Evolutionary conservation across 2,797 vertebrate species (phyloP).

Genomic region (Platyrinchus mystaceus): DNA sequence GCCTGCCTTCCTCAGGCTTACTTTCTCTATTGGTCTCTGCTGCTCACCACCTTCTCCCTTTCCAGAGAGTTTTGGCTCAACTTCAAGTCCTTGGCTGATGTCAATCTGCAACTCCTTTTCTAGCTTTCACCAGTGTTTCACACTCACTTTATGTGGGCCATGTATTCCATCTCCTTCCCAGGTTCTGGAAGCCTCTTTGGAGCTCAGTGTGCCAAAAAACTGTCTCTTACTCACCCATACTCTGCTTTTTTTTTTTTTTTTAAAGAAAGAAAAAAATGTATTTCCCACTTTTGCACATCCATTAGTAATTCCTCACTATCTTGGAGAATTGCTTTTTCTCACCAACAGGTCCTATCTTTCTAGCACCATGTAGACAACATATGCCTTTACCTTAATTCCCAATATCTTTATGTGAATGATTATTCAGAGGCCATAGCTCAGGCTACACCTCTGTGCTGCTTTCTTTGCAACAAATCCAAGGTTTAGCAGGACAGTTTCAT

Average conservation of each 20-base stretch:
- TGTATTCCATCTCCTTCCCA: conserved; percentile 4
- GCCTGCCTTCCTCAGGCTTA: background rate
- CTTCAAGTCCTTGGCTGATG: conserved; percentile 24
- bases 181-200: conserved; percentile 8
- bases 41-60: background rate
- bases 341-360: background rate
- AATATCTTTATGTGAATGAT: background rate
- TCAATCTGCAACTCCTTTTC: conserved; percentile 28
- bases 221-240: conserved; percentile 42
- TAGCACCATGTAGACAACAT: background rate
- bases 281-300: background rate
- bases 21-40: background rate
- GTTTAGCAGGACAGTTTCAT: background rate
- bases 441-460: background rate
- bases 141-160: conserved; percentile 5
- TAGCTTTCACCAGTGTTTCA: conserved; percentile 33
- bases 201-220: conserved; percentile 29
- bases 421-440: background rate
- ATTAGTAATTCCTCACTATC: background rate
- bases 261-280: background rate
- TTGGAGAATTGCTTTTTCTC: background rate
- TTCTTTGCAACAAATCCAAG: background rate
- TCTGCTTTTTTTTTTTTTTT: no score
- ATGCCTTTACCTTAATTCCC: background rate
- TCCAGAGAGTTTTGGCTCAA: background rate